Evolutionary conservation across 2,797 vertebrate genomes (phyloP), one percentile per base, ranked within the genome.

Genomic region (Chaetodon trifasciatus): DNA sequence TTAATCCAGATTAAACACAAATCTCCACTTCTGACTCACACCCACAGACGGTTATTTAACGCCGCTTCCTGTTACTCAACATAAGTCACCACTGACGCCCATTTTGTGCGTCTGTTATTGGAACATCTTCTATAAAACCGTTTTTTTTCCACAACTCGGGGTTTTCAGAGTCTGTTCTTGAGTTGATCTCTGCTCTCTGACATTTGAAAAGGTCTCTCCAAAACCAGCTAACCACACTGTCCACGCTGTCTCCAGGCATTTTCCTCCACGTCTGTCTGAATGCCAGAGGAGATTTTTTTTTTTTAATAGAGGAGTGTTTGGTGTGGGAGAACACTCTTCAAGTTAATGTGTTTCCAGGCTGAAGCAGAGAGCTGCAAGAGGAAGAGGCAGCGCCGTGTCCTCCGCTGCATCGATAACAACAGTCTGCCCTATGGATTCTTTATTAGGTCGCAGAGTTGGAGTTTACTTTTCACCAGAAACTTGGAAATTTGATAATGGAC

Each of bases 1-100:
- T 92, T 91, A 94, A 94, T 94, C 90, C 92, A 89, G 92, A 93
- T 92, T 93, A 91, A 91, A 89, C 72, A 84, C 83, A 89, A 91
- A 89, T 88, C 89, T 90, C 61, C 70, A n/a, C 40, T 90, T 89
- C 81, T 42, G 83, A 90, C 81, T 88, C 82, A 82, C 82, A 88
- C 81, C 74, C 86, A 77, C 67, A 81, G 49, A 71, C 28, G 44
- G 72, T 93, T 89, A 93, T 88, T 92, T 89, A 91, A 90, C 4
- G 28, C 60, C 19, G 57, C 73, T 46, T 80, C 77, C 52, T 61
- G 62, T 88, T 91, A 83, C 78, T 90, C 83, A 85, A 86, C 74
- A 52, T 28, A 78, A 84, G 8, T 85, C 80, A 82, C 52, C 74
- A 21, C 46, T 40, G 3, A 46, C 39, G 19, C 53, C 17, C 23